phyloP scores from a whole-genome alignment of 2,888 invertebrate species.

The Carpatolechia fugitivella region DNA sequence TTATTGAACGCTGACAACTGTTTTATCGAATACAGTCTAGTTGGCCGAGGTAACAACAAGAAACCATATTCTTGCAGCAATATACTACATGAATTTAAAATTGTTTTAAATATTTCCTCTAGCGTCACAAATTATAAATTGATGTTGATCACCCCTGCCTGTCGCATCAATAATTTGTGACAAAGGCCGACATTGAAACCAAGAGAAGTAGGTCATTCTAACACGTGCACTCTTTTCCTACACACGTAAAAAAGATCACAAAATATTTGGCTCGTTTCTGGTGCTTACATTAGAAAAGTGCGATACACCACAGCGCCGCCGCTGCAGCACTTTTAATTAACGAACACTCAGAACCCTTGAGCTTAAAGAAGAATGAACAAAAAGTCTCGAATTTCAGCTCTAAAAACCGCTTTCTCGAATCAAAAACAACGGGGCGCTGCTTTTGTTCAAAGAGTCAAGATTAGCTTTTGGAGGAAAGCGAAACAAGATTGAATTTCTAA shows the following conservation, averaged over 20 bases:
- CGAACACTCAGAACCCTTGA: constrained; percentile 16
- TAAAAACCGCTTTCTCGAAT: neutral
- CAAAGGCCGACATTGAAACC: constrained; percentile 46
- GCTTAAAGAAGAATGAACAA: constrained; percentile 4
- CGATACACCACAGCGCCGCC: no score
- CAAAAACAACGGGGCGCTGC: constrained; percentile 1
- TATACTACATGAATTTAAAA: neutral
- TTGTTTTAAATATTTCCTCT: no score
- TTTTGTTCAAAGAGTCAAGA: neutral
- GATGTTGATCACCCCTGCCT: constrained; percentile 43
- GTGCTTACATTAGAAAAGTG: no score
- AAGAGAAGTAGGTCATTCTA: constrained; percentile 62
- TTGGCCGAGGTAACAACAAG: neutral
- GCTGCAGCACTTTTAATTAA: no score
- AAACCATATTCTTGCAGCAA: neutral
- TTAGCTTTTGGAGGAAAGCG: neutral
- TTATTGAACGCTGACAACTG: no score
- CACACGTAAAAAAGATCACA: constrained; percentile 21
- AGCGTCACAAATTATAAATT: neutral
- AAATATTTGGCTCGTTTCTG: no score
- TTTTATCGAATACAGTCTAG: no score
- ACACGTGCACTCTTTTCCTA: constrained; percentile 34
- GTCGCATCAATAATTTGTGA: constrained; percentile 59
- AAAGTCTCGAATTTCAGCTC: neutral
- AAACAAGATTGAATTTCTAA: neutral